Evolutionary conservation across 1,140 invertebrate genomes (phyloP).

Genomic region (Pseudoatta argentina): DNA sequence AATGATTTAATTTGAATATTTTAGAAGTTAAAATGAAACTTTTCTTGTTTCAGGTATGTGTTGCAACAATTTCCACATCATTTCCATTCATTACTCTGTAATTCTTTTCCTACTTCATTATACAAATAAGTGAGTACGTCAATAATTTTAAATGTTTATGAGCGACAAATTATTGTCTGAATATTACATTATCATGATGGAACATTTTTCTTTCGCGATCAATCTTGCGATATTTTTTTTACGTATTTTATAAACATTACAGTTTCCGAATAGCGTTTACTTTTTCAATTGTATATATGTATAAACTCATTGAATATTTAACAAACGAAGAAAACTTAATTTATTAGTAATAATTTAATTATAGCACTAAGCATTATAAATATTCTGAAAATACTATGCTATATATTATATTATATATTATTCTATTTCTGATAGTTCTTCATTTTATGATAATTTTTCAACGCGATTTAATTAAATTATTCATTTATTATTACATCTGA

Average conservation of each 20-base stretch:
- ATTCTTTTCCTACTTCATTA: background rate
- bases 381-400: background rate
- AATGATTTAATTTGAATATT: constrained; percentile 3
- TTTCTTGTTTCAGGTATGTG: constrained; percentile 38
- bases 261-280: background rate
- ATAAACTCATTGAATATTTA: background rate
- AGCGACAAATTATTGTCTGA: constrained; percentile 3
- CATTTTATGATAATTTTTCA: background rate
- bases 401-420: background rate
- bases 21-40: constrained; percentile 12
- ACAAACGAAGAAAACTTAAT: background rate
- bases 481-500: background rate
- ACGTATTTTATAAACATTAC: background rate
- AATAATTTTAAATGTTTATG: constrained; percentile 20
- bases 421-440: background rate
- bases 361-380: background rate
- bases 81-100: background rate
- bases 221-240: background rate
- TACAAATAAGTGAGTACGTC: constrained; percentile 10
- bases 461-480: background rate
- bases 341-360: background rate
- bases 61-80: background rate
- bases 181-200: background rate
- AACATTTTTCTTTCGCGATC: constrained; percentile 1
- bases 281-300: background rate